Evolutionary conservation across 2,797 vertebrate species (phyloP), one percentile per base, ranked within the genome.

Genomic region (Pygocentrus nattereri): DNA sequence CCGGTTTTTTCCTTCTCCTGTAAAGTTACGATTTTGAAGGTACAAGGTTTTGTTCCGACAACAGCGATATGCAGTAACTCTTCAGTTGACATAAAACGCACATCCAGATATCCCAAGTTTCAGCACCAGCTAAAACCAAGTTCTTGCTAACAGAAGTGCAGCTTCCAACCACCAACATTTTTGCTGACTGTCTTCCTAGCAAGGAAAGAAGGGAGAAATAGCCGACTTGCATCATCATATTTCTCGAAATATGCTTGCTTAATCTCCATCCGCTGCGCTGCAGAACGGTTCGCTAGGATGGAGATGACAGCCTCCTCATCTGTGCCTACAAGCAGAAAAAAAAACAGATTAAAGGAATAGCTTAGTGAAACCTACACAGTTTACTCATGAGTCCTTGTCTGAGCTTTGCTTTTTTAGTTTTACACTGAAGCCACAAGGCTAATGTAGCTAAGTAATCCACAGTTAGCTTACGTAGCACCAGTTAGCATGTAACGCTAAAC

Each of bases 211-310:
- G 27, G 16, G 13, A 56, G 31, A 44, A n/a, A 69, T 16, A 69
- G 38, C n/a, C 18, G 47, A 89, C 93, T 91, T 87, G 96, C 95
- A 12, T 96, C 94, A 0, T 95, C 95, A 30, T 94, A 95, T 87
- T 95, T 95, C 54, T 95, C 94, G 77, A 93, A 94, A 82, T 94
- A 96, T 0, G 94, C 94, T 86, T 91, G 86, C 82, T 95, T 95
- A 79, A 96, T 91, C 82, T 94, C 92, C 82, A 94, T 38, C 0
- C 95, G 93, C 85, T 96, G 95, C 67, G 86, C 87, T 34, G 92
- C 85, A 6, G 88, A 94, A 16, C 93, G 94, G 85, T 93, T 94
- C 54, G 94, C 92, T 85, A 96, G 79, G 81, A 96, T 93, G 19
- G 94, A 85, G 64, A 92, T 92, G 44, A 96, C 95, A 85, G 76